These are phyloP conservation scores for Campopleginae sp. DNA, from an alignment of 2,888 invertebrate genomes.

Conservation along the genomic window DNA sequence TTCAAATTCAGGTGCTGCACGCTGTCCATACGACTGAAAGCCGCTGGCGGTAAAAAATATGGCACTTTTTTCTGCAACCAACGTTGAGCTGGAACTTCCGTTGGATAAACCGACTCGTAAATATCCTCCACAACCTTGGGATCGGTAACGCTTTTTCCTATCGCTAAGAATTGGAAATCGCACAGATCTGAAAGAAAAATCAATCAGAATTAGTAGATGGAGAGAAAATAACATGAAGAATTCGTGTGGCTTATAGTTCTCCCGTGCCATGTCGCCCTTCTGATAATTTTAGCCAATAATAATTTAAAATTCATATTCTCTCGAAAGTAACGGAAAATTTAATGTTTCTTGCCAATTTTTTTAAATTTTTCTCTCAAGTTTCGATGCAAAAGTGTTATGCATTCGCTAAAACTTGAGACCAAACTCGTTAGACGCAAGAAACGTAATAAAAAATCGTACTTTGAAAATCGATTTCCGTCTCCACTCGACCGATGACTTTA, in stretches of 20 bases:
- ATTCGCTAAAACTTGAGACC: neutral
- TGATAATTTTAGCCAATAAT: too few species aligned
- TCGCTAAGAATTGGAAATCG: slow-evolving; percentile 97
- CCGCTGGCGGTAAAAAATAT: slow-evolving; percentile 90
- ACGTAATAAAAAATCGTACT: slow-evolving; percentile 85
- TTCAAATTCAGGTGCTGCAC: slow-evolving; percentile 81
- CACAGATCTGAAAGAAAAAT: slow-evolving; percentile 87
- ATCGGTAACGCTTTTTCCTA: slow-evolving; percentile 84
- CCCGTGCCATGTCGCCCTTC: too few species aligned
- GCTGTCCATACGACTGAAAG: slow-evolving; percentile 91
- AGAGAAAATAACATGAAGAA: too few species aligned
- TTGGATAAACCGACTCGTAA: slow-evolving; percentile 88
- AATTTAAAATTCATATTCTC: too few species aligned
- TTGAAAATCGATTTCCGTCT: slow-evolving; percentile 88
- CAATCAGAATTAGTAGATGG: too few species aligned
- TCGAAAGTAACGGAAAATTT: too few species aligned
- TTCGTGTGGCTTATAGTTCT: too few species aligned
- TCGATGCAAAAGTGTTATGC: too few species aligned
- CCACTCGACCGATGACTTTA: slow-evolving; percentile 87
- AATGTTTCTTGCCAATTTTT: too few species aligned
- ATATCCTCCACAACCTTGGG: slow-evolving; percentile 86
- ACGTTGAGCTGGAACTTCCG: slow-evolving; percentile 85
- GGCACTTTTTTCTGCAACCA: slow-evolving; percentile 87
- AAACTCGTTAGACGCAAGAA: neutral
- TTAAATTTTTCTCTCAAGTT: too few species aligned